phyloP scores from a whole-genome alignment of 37 sponge, comb jelly and placozoan genomes.

The Ephydatia muelleri region DNA sequence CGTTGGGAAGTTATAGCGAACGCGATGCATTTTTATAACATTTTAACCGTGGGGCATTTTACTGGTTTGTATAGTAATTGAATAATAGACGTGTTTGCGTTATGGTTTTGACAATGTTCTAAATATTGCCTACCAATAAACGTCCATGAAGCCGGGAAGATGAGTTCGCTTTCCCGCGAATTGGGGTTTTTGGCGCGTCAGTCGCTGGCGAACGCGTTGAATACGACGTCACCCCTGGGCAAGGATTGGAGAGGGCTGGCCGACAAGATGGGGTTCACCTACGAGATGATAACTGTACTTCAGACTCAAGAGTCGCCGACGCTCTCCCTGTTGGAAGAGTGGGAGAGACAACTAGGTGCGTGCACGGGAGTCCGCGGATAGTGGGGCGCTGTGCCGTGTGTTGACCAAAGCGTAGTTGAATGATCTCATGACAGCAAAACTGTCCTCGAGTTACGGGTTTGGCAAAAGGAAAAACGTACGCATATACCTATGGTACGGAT shows the following conservation, averaged over 20 bases:
- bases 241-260: constrained; percentile 65
- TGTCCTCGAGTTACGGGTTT: too few species aligned
- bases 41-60: too few species aligned
- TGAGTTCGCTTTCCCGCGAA: constrained; percentile 40
- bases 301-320: constrained; percentile 52
- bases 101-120: too few species aligned
- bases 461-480: not conserved
- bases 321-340: constrained; percentile 48
- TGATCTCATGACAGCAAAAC: too few species aligned
- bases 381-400: too few species aligned
- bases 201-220: constrained; percentile 37
- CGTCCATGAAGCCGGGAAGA: not conserved
- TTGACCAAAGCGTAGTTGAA: too few species aligned
- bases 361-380: too few species aligned
- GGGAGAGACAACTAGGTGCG: constrained; percentile 57
- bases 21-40: too few species aligned
- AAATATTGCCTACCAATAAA: too few species aligned
- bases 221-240: constrained; percentile 25
- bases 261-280: constrained; percentile 55
- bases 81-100: too few species aligned
- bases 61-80: too few species aligned
- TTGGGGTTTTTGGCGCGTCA: constrained; percentile 44
- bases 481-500: not conserved
- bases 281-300: constrained; percentile 33
- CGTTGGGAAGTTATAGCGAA: too few species aligned